Evolutionary conservation across 1,140 invertebrate genomes (phyloP), one percentile per base, ranked within the genome.

Genomic region (Rhopalosiphum maidis): DNA sequence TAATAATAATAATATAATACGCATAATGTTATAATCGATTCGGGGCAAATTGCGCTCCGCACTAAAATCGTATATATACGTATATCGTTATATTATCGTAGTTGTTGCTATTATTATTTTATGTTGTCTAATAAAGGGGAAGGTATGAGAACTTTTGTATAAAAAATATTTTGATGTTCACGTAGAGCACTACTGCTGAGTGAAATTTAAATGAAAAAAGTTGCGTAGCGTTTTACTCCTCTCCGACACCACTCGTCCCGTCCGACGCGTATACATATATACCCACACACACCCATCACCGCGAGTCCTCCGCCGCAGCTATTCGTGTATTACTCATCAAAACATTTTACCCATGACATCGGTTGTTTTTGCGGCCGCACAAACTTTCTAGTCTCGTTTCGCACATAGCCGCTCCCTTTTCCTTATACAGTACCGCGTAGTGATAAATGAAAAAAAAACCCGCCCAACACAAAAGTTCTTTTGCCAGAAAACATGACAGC

Each of bases 201-300:
- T 77, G 60, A 82, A 82, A 82, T 91, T 91, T 91, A 91, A 91
- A 91, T 91, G 90, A 91, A 91, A 91, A 91, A 91, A 91, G 90
- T 91, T 91, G 68, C 30, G 6, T 3, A n/a, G 37, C 37, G 51
- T 46, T 91, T 48, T 82, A 7, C 25, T 60, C 30, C 9, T 22
- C 54, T 8, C 87, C 22, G 8, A 30, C 87, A 18, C 25, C 35
- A 2, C 35, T 51, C 35, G n/a, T 23, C 48, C 30, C 9, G 21
- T 86, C 87, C 25, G 82, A 35, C 21, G 60, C n/a, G 60, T 30
- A 11, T 30, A 60, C 9, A 60, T 11, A 30, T 23, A 55, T 11
- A n/a, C 9, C 30, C 55, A 25, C 51, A 54, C 51, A 23, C 51
- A 23, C 54, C 23, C 60, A 68, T 41, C 60, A 68, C 60, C 60